Evolutionary conservation across 2,888 invertebrate species (phyloP).

Genomic region (Dryadula phaetusa): DNA sequence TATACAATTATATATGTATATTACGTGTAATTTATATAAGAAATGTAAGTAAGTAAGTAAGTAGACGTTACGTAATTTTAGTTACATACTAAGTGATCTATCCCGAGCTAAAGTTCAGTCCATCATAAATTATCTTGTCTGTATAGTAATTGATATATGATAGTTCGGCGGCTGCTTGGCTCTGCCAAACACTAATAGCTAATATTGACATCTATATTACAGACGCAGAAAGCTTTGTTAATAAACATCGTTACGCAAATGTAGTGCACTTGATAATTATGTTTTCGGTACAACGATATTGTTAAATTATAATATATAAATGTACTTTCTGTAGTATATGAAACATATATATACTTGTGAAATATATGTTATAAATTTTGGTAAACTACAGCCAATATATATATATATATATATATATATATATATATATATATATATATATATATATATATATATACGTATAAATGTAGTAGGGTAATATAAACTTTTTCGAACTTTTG

Average conservation of each 20-base stretch:
- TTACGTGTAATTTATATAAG: too few species aligned
- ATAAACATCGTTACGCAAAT: neutral
- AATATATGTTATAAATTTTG: too few species aligned
- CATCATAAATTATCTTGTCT: constrained; percentile 36
- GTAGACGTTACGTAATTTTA: neutral
- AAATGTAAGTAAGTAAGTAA: too few species aligned
- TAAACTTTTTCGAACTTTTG: too few species aligned
- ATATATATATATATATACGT: too few species aligned
- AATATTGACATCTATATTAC: constrained; percentile 43
- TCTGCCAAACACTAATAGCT: constrained; percentile 41
- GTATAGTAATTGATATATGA: constrained; percentile 41
- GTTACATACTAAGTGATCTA: constrained; percentile 5
- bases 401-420: too few species aligned
- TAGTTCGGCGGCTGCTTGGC: constrained; percentile 32
- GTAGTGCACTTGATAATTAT: neutral
- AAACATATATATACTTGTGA: too few species aligned
- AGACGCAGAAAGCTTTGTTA: constrained; percentile 23
- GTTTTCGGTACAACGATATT: neutral
- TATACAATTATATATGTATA: too few species aligned
- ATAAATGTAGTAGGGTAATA: too few species aligned
- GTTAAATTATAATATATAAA: neutral
- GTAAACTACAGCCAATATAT: too few species aligned
- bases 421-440: too few species aligned
- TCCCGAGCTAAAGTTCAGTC: constrained; percentile 18
- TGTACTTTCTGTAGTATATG: too few species aligned